phyloP scores from a whole-genome alignment of 2,113 vertebrate genomes.

The Ceyx melanurus region DNA sequence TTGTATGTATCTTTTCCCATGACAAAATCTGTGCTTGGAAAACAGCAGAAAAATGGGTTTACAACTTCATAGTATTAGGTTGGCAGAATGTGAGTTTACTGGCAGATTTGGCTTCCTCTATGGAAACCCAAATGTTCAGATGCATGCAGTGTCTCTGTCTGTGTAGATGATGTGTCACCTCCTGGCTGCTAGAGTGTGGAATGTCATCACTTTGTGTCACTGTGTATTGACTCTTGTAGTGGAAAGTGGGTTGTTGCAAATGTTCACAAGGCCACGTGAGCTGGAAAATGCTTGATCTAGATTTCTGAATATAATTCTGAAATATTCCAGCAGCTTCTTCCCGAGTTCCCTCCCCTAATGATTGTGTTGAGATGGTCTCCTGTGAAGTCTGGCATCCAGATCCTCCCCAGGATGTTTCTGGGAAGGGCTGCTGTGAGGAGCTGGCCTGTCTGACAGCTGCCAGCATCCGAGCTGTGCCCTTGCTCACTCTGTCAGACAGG shows the following conservation, averaged over 20 bases:
- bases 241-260: background rate
- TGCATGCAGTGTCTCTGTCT: background rate
- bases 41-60: background rate
- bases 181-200: background rate
- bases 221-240: background rate
- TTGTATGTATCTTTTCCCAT: background rate
- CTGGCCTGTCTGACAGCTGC: background rate
- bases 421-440: background rate
- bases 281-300: background rate
- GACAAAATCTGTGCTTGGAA: background rate
- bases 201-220: background rate
- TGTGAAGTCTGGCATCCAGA: background rate
- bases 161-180: background rate
- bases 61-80: background rate
- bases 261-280: background rate
- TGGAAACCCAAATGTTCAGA: background rate
- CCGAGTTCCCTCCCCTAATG: background rate
- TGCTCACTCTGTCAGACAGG: background rate
- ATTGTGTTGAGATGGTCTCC: background rate
- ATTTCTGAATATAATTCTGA: background rate
- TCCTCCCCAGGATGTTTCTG: background rate
- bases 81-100: background rate
- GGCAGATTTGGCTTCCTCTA: background rate
- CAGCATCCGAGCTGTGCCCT: background rate
- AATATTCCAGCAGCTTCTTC: background rate